Base-by-base conservation (phyloP, 2,888 invertebrate genomes). In the Conistra vaccinii region DNA sequence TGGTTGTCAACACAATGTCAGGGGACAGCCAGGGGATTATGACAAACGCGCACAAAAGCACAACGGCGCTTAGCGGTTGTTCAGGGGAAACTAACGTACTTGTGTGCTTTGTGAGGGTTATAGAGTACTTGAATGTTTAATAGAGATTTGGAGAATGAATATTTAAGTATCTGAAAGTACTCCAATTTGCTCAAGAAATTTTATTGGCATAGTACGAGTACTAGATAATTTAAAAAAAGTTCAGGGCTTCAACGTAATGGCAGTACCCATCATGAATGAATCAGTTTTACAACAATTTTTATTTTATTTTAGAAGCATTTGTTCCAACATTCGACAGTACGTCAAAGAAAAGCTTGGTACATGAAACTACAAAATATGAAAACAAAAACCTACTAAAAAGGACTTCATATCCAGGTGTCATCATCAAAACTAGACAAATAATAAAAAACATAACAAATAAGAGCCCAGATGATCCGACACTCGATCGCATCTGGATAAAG, bases 1-100 rank as follows among this genome's bases (percentile, higher is more conserved):
- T 93, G 85, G 87, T 89, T 94, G 95, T 95, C 95, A 94, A 93
- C 96, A 93, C 93, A 91, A 87, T 85, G 87, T 89, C 89, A 87
- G 77, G 78, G 83, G 79, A 76, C 69, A 60, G 69, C 42, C 78
- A 69, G 78, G 81, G 89, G 91, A 90, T 89, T 88, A 87, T 88
- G 91, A 91, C 91, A 89, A 89, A 90, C 91, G 84, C 89, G 85
- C 81, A 93, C 93, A 93, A 93, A 92, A 90, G 92, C 82, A 90
- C 92, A 91, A 89, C 87, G 86, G 87, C 87, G 90, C 90, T 92
- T 91, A 91, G 91, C 81, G 91, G 91, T 89, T 81, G 87, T 80
- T 68, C 84, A 79, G 83, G 85, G 87, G 71, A 68, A 62, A 48
- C 74, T 32, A 73, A 51, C 53, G 55, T 60, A 48, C 60, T 73